A percentile compares a stretch with the other conserved stretches of the same genome.
phyloP scores from a whole-genome alignment of 2,888 invertebrate genomes.

The Tetheella fluctuosa region DNA sequence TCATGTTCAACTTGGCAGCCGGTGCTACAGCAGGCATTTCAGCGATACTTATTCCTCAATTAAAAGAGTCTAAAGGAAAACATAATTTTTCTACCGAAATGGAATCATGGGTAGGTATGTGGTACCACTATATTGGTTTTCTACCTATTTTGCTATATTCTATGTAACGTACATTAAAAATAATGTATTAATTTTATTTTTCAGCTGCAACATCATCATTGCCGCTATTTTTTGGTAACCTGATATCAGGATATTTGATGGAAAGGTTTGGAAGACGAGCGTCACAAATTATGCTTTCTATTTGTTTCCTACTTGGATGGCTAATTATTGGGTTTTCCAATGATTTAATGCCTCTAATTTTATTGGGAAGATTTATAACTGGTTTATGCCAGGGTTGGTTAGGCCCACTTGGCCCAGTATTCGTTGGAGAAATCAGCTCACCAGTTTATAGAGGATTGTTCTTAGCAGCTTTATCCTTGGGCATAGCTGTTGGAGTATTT shows the following conservation, averaged over 20 bases:
- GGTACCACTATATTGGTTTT: conserved; percentile 23
- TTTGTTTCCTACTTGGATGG: conserved; percentile 85
- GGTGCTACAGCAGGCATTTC: conserved; percentile 87
- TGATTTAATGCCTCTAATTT: conserved; percentile 68
- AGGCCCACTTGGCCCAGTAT: conserved; percentile 83
- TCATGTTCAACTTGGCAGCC: conserved; percentile 81
- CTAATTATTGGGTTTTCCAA: conserved; percentile 80
- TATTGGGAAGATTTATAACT: conserved; percentile 83
- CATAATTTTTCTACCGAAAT: conserved; percentile 75
- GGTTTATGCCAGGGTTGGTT: conserved; percentile 85
- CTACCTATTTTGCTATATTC: neutral
- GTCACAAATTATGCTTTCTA: conserved; percentile 78
- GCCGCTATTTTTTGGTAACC: conserved; percentile 85
- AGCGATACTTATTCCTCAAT: conserved; percentile 86
- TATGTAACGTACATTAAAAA: conserved; percentile 3
- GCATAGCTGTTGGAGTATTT: conserved; percentile 86
- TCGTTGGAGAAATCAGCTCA: conserved; percentile 84
- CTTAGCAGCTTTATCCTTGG: conserved; percentile 85
- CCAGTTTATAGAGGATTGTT: conserved; percentile 86
- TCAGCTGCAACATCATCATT: conserved; percentile 85
- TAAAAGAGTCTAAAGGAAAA: conserved; percentile 65
- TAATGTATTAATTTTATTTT: conserved; percentile 43
- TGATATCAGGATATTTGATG: conserved; percentile 85
- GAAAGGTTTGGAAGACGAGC: conserved; percentile 84
- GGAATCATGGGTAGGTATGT: conserved; percentile 86